These are phyloP conservation scores for Diorhabda elongata DNA, from an alignment of 1,140 invertebrate species.

Conservation along the genomic window DNA sequence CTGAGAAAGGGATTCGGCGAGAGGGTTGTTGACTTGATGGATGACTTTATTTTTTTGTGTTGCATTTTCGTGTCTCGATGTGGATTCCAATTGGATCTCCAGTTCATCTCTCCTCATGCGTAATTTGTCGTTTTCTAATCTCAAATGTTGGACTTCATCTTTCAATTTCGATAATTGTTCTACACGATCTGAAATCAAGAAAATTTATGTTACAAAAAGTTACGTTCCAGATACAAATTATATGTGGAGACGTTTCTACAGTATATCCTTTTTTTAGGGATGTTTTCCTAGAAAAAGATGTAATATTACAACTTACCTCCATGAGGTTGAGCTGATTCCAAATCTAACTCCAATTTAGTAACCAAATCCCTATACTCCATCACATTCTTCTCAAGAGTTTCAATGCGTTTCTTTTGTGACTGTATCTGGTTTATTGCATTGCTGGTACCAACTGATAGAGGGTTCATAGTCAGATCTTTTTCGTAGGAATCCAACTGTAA, in stretches of 20 bases:
- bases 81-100: conserved; percentile 61
- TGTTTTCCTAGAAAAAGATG: too few species aligned
- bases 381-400: conserved; percentile 61
- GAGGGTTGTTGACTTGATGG: conserved; percentile 69
- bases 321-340: conserved; percentile 46
- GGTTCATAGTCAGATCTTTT: conserved; percentile 65
- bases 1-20: conserved; percentile 49
- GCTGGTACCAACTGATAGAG: conserved; percentile 29
- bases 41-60: conserved; percentile 54
- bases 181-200: conserved; percentile 30
- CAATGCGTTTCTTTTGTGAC: conserved; percentile 53
- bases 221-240: background rate
- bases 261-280: too few species aligned
- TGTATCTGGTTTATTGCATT: conserved; percentile 44
- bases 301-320: conserved; percentile 21
- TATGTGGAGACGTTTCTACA: too few species aligned
- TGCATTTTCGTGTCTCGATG: conserved; percentile 50
- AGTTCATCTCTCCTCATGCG: conserved; percentile 59
- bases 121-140: conserved; percentile 55
- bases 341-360: conserved; percentile 61
- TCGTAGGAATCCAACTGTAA: conserved; percentile 75
- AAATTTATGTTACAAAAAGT: conserved; percentile 10
- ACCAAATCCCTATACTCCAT: conserved; percentile 67
- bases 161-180: conserved; percentile 48
- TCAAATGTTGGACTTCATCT: conserved; percentile 51